phyloP scores from a whole-genome alignment of 35 echinoderm and acorn worm genomes.

The Ophioderma brevispina region DNA sequence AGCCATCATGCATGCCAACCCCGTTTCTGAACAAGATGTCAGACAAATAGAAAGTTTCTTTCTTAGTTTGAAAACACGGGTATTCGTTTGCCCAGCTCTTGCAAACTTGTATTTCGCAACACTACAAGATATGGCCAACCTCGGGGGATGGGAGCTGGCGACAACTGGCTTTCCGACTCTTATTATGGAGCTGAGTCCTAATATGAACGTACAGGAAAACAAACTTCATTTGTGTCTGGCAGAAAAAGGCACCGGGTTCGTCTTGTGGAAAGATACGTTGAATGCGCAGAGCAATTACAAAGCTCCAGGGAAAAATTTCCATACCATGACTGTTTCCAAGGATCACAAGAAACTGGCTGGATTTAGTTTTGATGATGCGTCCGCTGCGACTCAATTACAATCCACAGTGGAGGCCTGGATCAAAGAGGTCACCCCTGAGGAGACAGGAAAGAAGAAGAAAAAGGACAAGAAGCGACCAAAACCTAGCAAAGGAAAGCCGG shows the following conservation, averaged over 20 bases:
- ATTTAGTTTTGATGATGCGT: conserved; percentile 93
- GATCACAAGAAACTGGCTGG: conserved; percentile 72
- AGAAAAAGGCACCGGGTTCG: conserved; percentile 94
- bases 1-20: conserved; percentile 26
- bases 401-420: conserved; percentile 75
- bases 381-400: conserved; percentile 63
- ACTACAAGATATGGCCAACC: conserved; percentile 83
- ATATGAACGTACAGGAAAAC: conserved; percentile 28
- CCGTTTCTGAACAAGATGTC: conserved; percentile 68
- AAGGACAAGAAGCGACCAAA: conserved; percentile 69
- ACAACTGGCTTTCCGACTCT: conserved; percentile 91
- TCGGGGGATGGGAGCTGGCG: conserved; percentile 87
- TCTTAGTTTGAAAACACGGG: conserved; percentile 80
- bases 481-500: conserved; percentile 53
- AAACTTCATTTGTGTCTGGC: conserved; percentile 79
- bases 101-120: conserved; percentile 93
- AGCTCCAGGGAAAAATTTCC: conserved; percentile 87
- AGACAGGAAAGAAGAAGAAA: conserved; percentile 41
- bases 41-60: conserved; percentile 95
- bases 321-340: conserved; percentile 63
- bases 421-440: conserved; percentile 38
- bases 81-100: conserved; percentile 94
- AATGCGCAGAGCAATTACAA: conserved; percentile 67
- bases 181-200: conserved; percentile 58
- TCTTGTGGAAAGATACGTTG: conserved; percentile 79